Conservation (phyloP, 2,113 vertebrate species). For the Dipodomys stephensi region DNA sequence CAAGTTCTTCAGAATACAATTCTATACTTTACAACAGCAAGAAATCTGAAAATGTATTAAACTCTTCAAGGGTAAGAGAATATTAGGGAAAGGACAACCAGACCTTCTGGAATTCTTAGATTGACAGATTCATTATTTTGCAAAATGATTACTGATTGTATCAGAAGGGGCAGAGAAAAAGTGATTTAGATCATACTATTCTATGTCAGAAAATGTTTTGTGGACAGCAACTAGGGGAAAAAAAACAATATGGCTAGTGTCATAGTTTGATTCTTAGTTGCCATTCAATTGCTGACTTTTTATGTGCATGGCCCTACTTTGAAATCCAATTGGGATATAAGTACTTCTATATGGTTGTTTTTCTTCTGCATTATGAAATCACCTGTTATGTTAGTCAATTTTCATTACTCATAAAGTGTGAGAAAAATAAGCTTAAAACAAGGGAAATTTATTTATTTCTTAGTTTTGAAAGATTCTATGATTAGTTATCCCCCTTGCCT, state of each 20-base stretch:
- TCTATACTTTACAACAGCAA: not conserved
- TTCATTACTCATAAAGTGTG: not conserved
- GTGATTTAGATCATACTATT: conserved; percentile 68
- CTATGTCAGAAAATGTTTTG: conserved; percentile 74
- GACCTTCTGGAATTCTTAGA: conserved; percentile 66
- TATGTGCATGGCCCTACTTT: not conserved
- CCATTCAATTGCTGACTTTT: conserved; percentile 24
- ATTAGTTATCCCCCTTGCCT: not conserved
- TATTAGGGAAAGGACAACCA: conserved; percentile 69
- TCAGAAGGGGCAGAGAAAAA: conserved; percentile 68
- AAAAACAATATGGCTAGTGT: not conserved
- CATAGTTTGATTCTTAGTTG: not conserved
- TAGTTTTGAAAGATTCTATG: not conserved
- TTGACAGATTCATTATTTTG: conserved; percentile 80
- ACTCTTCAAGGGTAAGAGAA: conserved; percentile 60
- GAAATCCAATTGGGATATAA: not conserved
- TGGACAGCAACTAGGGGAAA: not conserved
- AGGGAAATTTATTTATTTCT: not conserved
- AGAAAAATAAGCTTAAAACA: not conserved
- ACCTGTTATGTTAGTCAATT: not conserved
- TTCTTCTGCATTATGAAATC: not conserved
- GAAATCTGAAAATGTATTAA: not conserved
- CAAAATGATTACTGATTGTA: conserved; percentile 78
- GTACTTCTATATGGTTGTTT: not conserved
- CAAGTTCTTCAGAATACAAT: not conserved